phyloP scores from a whole-genome alignment of 2,888 invertebrate genomes.

The Cataglyphis albicans region DNA sequence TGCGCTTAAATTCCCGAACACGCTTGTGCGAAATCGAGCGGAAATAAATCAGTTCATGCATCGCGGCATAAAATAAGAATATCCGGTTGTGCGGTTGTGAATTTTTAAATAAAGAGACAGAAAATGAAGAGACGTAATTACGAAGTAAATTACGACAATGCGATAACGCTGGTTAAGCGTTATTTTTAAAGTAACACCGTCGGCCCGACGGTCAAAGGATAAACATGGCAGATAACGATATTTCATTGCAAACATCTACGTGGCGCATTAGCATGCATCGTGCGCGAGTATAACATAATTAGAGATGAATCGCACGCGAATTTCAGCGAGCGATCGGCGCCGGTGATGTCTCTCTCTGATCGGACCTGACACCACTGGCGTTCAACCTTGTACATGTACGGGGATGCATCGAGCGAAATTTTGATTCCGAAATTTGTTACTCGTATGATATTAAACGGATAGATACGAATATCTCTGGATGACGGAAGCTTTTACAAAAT shows the following conservation, averaged over 20 bases:
- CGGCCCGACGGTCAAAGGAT: conserved; percentile 15
- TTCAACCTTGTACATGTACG: conserved; percentile 27
- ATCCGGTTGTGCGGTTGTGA: background rate
- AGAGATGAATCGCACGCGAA: conserved; percentile 68
- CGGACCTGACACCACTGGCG: conserved; percentile 57
- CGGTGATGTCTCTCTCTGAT: conserved; percentile 71
- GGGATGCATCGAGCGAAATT: conserved; percentile 33
- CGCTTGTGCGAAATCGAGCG: conserved; percentile 29
- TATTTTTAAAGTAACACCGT: conserved; percentile 25
- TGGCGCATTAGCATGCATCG: conserved; percentile 57
- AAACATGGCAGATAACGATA: background rate
- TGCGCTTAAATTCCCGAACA: conserved; percentile 19
- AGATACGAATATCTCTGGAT: background rate
- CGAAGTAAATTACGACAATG: conserved; percentile 5
- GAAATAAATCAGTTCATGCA: background rate
- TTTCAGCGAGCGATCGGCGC: conserved; percentile 58
- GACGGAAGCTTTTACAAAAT: background rate
- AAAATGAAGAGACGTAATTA: background rate
- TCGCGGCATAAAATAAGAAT: conserved; percentile 38
- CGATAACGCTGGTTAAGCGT: conserved; percentile 12
- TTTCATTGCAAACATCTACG: background rate
- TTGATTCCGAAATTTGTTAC: conserved; percentile 8
- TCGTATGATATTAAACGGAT: background rate
- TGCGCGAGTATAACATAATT: conserved; percentile 64
- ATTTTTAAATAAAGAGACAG: background rate